phyloP scores from a whole-genome alignment of 2,888 invertebrate species.

The Brachypalpus laphriformis region DNA sequence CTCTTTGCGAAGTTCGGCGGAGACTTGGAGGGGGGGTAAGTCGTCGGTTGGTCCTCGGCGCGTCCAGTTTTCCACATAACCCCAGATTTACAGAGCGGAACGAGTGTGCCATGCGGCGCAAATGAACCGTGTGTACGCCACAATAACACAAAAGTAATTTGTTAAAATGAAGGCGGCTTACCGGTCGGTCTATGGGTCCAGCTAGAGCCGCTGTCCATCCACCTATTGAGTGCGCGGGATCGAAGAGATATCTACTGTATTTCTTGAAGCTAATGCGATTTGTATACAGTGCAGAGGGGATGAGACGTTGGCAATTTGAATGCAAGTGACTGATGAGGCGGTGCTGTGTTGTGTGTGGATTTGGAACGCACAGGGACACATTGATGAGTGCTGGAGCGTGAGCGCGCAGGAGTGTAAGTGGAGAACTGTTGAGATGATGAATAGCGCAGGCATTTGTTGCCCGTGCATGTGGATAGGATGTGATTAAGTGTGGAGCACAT shows the following conservation, averaged over 20 bases:
- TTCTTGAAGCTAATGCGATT: conserved; percentile 62
- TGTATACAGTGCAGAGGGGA: conserved; percentile 3
- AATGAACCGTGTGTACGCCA: conserved; percentile 72
- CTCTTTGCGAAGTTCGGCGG: not conserved
- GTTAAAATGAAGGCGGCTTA: conserved; percentile 73
- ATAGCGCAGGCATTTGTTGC: conserved; percentile 62
- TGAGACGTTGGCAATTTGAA: conserved; percentile 52
- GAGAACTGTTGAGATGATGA: conserved; percentile 73
- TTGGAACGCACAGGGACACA: conserved; percentile 29
- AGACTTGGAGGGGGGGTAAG: conserved; percentile 9
- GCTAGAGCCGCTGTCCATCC: conserved; percentile 14
- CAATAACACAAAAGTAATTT: conserved; percentile 73
- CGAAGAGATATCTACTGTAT: conserved; percentile 36
- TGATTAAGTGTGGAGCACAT: conserved; percentile 74
- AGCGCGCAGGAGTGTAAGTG: not conserved
- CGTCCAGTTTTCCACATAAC: conserved; percentile 64
- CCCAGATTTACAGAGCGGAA: conserved; percentile 71
- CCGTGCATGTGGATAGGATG: conserved; percentile 62
- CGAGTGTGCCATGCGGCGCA: conserved; percentile 59
- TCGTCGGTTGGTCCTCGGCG: conserved; percentile 4
- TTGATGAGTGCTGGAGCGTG: conserved; percentile 31
- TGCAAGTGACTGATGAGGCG: conserved; percentile 71
- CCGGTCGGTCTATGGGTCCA: conserved; percentile 48
- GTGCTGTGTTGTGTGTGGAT: conserved; percentile 55
- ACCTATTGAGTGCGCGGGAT: conserved; percentile 49